Evolutionary conservation across 2,888 invertebrate genomes (phyloP), one percentile per base, ranked within the genome.

Genomic region (Rotaria sp.): DNA sequence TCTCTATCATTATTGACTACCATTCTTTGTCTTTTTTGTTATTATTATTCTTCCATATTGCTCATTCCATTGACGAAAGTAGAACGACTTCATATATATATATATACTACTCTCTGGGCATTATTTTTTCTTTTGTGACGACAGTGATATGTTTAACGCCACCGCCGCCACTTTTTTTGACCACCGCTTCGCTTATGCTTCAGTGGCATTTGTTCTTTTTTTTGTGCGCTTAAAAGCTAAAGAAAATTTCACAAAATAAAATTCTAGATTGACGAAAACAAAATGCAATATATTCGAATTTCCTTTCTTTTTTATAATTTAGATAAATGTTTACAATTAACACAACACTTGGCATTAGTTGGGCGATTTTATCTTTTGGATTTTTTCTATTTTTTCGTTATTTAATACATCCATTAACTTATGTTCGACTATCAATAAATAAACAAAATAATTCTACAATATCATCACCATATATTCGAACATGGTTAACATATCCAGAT

Each of bases 111-210:
- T 59, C 4, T 59, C 10, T 30, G 30, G 57, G 30, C 57, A 59
- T 38, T 35, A 35, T 38, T 38, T 67, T 35, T 67, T 30, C 21
- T 67, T 67, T 8, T 21, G 67, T 67, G 67, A 67, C 67, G 35
- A 67, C 35, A 67, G 67, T 67, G 67, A 67, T 38, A 67, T 67
- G 67, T 67, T 67, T n/a, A 67, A 67, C 5, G 67, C 21, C 67
- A 67, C 67, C 67, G 67, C 35, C 55, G 55, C 55, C 55, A 55
- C 55, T 55, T 35, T 67, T 35, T 67, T 8, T 38, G 18, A 67
- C 35, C 55, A 21, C 30, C 67, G 30, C 67, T 67, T 67, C 38
- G 67, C 35, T 67, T 67, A 38, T 7, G 3, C 30, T 15, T 38
- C 35, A 67, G 67, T 35, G 67, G 67, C 67, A 67, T 67, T 21